Evolutionary conservation across 2,113 vertebrate genomes (phyloP).

Genomic region (Corydoras maculifer): DNA sequence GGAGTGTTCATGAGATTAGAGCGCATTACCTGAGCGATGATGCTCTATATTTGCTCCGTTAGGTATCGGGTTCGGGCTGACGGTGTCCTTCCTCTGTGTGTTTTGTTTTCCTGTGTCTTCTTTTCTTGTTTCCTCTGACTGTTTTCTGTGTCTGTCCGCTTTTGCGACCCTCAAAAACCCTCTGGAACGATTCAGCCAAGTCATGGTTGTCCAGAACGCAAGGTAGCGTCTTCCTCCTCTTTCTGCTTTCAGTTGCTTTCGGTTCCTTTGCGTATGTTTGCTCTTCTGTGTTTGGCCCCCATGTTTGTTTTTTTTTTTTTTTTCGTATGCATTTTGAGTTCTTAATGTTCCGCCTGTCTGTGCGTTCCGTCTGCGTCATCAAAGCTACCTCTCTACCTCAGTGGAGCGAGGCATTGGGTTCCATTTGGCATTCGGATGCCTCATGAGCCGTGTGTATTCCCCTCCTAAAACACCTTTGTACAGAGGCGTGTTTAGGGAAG

Average conservation of each 20-base stretch:
- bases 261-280: constrained; percentile 36
- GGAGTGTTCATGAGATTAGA: constrained; percentile 59
- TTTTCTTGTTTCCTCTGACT: constrained; percentile 65
- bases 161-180: constrained; percentile 67
- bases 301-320: background rate
- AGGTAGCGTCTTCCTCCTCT: constrained; percentile 76
- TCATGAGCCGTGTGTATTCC: background rate
- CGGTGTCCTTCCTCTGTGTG: constrained; percentile 57
- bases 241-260: constrained; percentile 54
- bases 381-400: constrained; percentile 43
- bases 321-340: constrained; percentile 3
- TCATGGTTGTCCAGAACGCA: constrained; percentile 99
- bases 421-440: background rate
- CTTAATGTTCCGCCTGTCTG: background rate
- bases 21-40: constrained; percentile 33
- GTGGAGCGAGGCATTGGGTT: background rate
- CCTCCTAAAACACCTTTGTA: background rate
- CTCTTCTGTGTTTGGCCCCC: constrained; percentile 12
- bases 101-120: constrained; percentile 51
- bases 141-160: constrained; percentile 61
- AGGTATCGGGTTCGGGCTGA: background rate
- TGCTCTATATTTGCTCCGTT: background rate
- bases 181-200: constrained; percentile 88
- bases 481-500: background rate
- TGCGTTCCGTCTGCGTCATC: constrained; percentile 29